Percentiles rank a stretch among this genome's conserved stretches.
These are phyloP conservation scores for Nasonia oneida DNA, from an alignment of 2,888 invertebrate species.

Conservation along the genomic window DNA sequence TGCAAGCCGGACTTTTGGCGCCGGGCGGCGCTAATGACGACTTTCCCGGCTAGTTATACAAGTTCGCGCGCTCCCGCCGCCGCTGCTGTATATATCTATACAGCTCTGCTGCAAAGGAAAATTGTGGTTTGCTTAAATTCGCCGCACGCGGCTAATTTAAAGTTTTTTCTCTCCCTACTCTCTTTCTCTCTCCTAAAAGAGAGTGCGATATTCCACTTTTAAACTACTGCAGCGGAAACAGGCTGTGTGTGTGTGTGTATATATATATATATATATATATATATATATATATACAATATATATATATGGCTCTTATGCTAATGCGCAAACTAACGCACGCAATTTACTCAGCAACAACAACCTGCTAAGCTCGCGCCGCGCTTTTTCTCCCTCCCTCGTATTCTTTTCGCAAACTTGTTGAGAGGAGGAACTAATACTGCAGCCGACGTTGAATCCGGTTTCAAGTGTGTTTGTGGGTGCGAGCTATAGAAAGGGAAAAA, in stretches of 20 bases:
- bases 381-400: not conserved
- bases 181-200: not conserved
- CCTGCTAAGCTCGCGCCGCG: conserved; percentile 11
- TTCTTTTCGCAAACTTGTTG: not conserved
- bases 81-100: not conserved
- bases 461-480: not conserved
- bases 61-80: not conserved
- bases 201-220: conserved; percentile 35
- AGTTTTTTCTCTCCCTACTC: conserved; percentile 28
- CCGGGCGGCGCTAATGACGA: conserved; percentile 44
- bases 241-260: not conserved
- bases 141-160: conserved; percentile 46
- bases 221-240: conserved; percentile 29
- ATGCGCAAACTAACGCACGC: conserved; percentile 27
- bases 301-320: not conserved
- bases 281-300: no score
- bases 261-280: no score
- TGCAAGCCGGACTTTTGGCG: conserved; percentile 38
- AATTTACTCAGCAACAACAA: conserved; percentile 24
- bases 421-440: not conserved
- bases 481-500: not conserved
- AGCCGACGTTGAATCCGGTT: not conserved
- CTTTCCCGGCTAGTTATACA: conserved; percentile 34
- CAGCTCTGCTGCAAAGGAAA: conserved; percentile 25
- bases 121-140: conserved; percentile 50